Base-by-base conservation (phyloP, 2,797 vertebrate genomes). In the Galago senegalensis region DNA sequence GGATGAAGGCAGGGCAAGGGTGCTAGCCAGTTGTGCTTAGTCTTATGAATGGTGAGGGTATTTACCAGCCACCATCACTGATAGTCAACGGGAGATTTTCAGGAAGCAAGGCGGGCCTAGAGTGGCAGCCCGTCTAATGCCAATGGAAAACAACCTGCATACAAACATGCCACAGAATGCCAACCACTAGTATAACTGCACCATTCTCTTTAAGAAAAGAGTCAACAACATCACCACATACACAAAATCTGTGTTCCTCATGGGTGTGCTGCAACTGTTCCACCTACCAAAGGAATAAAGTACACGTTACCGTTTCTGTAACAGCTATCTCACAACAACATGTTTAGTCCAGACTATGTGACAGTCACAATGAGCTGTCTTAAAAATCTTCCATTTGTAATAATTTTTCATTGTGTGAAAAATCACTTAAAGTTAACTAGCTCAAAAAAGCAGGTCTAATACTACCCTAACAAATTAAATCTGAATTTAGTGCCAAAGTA, bases 201-300 rank as follows among this genome's bases (percentile, higher is more conserved):
- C 91, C 93, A 94, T 80, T 84, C 58, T 92, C 60, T 46, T 75
- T 40, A 84, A 17, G 76, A 97, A 81, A 10, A 72, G 95, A 84
- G 96, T 70, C 94, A 94, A 89, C 97, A 95, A 94, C 98, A 95
- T 97, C 98, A 99, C 99, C 98, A 99, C 99, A 98, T 99, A 99
- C 99, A 99, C 99, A 98, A 99, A 99, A 97, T 99, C 99, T 99
- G 98, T 99, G 98, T 99, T 99, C 98, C 99, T 98, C 98, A 99
- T 96, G 94, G 99, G 99, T 92, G 99, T 99, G 99, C 99, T 99
- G 99, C 99, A 99, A 99, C 96, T 99, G 98, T 99, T 99, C 99
- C 99, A 99, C 99, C 99, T 99, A 99, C 97, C 98, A 98, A 99
- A 99, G 98, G 99, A 99, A 99, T 91, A 99, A 95, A 97, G 96